phyloP scores from a whole-genome alignment of 2,888 invertebrate species.

The Dendrolimus houi region DNA sequence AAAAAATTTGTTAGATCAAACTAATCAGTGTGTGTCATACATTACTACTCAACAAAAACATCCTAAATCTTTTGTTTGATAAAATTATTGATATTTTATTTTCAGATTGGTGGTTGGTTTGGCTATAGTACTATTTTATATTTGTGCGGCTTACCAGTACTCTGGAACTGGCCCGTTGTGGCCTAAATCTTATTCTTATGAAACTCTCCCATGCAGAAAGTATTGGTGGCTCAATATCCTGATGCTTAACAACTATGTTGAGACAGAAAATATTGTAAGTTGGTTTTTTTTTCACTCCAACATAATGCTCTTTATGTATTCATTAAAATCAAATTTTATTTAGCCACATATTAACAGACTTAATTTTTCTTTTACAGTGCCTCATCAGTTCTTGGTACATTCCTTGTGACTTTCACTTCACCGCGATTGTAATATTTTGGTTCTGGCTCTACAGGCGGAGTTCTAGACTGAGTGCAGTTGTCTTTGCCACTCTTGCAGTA shows the following conservation, averaged over 20 bases:
- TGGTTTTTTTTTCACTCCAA: neutral
- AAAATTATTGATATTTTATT: neutral
- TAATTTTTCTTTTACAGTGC: constrained; percentile 44
- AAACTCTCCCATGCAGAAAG: neutral
- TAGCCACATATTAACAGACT: neutral
- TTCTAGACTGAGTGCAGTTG: neutral
- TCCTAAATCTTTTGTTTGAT: too few relatives aligned
- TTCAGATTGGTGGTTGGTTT: neutral
- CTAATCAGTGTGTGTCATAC: too few relatives aligned
- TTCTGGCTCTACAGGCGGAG: neutral
- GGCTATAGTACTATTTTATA: neutral
- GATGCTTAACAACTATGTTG: constrained; percentile 8
- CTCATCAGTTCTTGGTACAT: constrained; percentile 77
- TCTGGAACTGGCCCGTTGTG: neutral
- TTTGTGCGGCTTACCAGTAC: neutral
- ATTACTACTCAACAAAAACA: too few relatives aligned
- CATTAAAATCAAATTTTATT: too few relatives aligned
- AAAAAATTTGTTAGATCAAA: too few relatives aligned
- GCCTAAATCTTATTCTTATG: neutral
- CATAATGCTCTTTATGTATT: too few relatives aligned
- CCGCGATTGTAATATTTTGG: neutral
- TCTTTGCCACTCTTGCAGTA: constrained; percentile 60
- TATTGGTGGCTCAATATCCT: neutral
- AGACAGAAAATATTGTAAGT: neutral
- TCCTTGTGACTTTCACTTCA: constrained; percentile 36